Percentiles rank a stretch among this genome's conserved stretches.
Conservation (phyloP, 2,797 vertebrate genomes). For the Poecile montanus region DNA sequence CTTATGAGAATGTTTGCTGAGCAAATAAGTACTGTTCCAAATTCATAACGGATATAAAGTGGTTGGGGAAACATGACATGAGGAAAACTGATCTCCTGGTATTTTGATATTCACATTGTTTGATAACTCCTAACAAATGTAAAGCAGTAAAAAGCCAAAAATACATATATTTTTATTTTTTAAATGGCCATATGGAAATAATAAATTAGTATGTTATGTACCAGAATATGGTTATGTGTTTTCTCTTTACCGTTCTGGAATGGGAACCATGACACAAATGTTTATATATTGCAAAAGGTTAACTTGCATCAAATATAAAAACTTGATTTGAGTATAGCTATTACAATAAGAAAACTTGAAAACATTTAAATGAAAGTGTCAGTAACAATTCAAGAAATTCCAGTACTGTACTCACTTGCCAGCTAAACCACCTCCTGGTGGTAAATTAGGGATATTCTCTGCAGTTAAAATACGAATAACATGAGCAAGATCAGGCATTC, state of each 20-base stretch:
- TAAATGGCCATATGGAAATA: not conserved
- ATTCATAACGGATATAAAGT: not conserved
- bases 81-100: not conserved
- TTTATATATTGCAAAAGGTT: not conserved
- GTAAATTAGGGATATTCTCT: constrained; percentile 93
- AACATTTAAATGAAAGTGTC: not conserved
- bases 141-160: not conserved
- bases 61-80: not conserved
- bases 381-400: not conserved
- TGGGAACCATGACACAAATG: not conserved
- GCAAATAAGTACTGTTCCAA: not conserved
- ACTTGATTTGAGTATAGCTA: not conserved
- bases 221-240: not conserved
- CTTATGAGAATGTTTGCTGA: not conserved
- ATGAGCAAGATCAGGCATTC: constrained; percentile 92
- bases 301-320: not conserved
- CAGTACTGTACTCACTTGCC: constrained; percentile 90
- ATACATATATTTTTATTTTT: not conserved
- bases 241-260: not conserved
- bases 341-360: not conserved
- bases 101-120: not conserved
- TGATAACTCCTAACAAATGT: not conserved
- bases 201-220: not conserved
- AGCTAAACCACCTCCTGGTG: constrained; percentile 96
- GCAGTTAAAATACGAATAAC: constrained; percentile 95